These are phyloP conservation scores for Amphiprion clarkii DNA, from an alignment of 2,797 vertebrate species.

Conservation along the genomic window DNA sequence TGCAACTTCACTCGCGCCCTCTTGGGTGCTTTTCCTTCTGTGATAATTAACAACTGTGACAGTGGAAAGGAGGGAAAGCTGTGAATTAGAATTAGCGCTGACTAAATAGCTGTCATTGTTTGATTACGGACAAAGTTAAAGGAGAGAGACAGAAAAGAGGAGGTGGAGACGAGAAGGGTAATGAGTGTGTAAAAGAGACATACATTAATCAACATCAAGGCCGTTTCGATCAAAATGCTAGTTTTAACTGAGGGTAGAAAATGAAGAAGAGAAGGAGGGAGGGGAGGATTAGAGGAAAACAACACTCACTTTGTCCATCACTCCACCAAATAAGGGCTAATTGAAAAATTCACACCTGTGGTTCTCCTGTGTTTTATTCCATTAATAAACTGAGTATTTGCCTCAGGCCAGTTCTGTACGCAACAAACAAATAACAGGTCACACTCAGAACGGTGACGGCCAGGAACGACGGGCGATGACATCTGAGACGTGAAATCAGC, in stretches of 20 bases:
- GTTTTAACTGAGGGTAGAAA: conserved; percentile 50
- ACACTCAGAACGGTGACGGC: conserved; percentile 32
- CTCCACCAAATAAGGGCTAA: conserved; percentile 55
- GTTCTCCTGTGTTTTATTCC: conserved; percentile 45
- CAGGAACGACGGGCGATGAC: neutral
- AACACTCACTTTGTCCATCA: conserved; percentile 48
- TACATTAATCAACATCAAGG: conserved; percentile 71
- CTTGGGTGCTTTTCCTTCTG: conserved; percentile 80
- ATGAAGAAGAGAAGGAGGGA: conserved; percentile 3
- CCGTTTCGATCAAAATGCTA: conserved; percentile 57
- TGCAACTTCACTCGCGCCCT: conserved; percentile 84
- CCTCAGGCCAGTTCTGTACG: conserved; percentile 13
- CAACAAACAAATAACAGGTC: conserved; percentile 40
- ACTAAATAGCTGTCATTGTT: conserved; percentile 90
- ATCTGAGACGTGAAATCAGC: neutral
- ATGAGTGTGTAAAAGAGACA: conserved; percentile 86
- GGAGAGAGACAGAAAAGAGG: conserved; percentile 48
- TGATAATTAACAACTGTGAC: conserved; percentile 88
- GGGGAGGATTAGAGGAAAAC: conserved; percentile 15
- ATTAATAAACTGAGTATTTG: conserved; percentile 33
- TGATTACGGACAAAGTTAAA: conserved; percentile 90
- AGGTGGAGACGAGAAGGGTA: conserved; percentile 77
- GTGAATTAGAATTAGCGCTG: conserved; percentile 93
- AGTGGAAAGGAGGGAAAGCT: conserved; percentile 84
- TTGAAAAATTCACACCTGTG: conserved; percentile 70